These are phyloP conservation scores for Acanthococcus lagerstroemiae DNA, from an alignment of 2,888 invertebrate species.

Conservation along the genomic window DNA sequence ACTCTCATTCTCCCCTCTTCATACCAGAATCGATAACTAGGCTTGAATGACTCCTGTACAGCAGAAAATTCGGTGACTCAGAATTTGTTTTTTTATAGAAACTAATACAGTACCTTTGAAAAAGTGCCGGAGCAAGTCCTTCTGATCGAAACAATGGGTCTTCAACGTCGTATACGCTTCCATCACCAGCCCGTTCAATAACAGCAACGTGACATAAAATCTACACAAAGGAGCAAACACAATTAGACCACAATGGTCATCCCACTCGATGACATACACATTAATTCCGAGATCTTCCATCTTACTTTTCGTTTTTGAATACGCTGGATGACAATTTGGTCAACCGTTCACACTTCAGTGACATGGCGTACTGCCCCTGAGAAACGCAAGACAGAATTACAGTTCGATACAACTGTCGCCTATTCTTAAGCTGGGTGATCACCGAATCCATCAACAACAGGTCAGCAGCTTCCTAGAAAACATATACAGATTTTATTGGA, in stretches of 20 bases:
- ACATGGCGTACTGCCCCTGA: constrained; percentile 8
- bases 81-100: no score
- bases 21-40: no score
- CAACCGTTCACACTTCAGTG: constrained; percentile 8
- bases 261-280: background rate
- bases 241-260: no score
- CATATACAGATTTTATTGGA: background rate
- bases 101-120: constrained; percentile 9
- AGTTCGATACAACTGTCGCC: constrained; percentile 3
- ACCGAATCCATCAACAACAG: background rate
- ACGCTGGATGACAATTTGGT: background rate
- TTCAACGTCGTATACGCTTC: constrained; percentile 9
- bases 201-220: constrained; percentile 14
- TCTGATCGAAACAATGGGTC: background rate
- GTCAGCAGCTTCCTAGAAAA: constrained; percentile 10
- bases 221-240: background rate
- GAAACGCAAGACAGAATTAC: constrained; percentile 10
- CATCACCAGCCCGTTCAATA: constrained; percentile 17
- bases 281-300: background rate
- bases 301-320: constrained; percentile 10
- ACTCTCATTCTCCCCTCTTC: no score
- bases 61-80: no score
- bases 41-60: no score
- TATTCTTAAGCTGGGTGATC: background rate
- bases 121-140: constrained; percentile 3